Percentiles rank a stretch among this genome's conserved stretches.
These are phyloP conservation scores for Onthophagus sagittarius DNA, from an alignment of 2,888 invertebrate genomes.

Conservation along the genomic window DNA sequence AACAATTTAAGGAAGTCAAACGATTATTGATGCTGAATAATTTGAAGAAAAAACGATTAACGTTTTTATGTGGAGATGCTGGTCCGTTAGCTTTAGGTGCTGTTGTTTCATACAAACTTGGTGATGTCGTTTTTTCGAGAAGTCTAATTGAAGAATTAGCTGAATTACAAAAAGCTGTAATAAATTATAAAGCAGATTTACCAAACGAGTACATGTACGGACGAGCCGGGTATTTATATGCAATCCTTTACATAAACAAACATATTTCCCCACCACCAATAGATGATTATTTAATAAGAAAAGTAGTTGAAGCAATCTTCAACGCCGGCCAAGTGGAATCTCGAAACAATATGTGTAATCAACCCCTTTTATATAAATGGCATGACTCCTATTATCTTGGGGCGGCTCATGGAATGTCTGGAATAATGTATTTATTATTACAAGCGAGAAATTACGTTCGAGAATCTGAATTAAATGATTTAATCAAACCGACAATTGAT, in stretches of 20 bases:
- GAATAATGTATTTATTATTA: constrained; percentile 78
- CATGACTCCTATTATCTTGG: constrained; percentile 83
- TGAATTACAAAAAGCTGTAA: constrained; percentile 53
- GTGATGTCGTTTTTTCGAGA: constrained; percentile 52
- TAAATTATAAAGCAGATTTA: constrained; percentile 51
- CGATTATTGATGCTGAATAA: constrained; percentile 49
- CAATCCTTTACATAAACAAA: constrained; percentile 71
- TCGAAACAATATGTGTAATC: constrained; percentile 50
- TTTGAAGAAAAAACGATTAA: constrained; percentile 53
- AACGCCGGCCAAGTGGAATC: constrained; percentile 63
- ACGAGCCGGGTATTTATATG: constrained; percentile 75
- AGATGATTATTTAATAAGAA: constrained; percentile 55
- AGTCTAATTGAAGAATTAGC: constrained; percentile 54
- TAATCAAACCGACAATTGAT: constrained; percentile 63
- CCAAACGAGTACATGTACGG: constrained; percentile 87
- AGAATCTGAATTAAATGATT: constrained; percentile 54
- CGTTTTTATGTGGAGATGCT: constrained; percentile 66
- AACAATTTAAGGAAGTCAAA: constrained; percentile 45
- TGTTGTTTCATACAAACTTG: constrained; percentile 56
- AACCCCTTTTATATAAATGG: constrained; percentile 81
- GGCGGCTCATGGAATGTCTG: constrained; percentile 83
- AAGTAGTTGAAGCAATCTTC: constrained; percentile 60
- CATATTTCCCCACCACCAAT: constrained; percentile 59
- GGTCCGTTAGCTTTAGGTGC: constrained; percentile 64
- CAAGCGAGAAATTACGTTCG: constrained; percentile 62